phyloP scores from a whole-genome alignment of 2,113 vertebrate genomes.

The Vulpes vulpes region DNA sequence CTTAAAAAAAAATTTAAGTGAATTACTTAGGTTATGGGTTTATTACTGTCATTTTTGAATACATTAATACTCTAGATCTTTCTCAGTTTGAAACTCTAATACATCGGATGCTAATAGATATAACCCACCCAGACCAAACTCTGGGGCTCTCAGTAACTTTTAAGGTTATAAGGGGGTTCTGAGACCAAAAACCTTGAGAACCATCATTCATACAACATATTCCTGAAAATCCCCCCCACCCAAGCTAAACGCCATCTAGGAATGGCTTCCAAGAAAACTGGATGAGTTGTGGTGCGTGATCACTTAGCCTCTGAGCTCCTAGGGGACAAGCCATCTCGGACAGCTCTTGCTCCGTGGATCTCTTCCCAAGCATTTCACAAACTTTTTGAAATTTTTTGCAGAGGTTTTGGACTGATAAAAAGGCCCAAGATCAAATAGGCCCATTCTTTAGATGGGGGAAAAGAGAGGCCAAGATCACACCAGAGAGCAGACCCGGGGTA shows the following conservation, averaged over 20 bases:
- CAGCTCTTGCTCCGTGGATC: background rate
- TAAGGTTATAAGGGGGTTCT: background rate
- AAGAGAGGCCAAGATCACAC: rapidly evolving
- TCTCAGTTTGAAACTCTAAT: background rate
- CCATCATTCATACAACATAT: background rate
- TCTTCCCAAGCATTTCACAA: background rate
- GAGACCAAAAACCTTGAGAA: background rate
- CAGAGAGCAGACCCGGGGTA: background rate
- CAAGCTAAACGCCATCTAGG: background rate
- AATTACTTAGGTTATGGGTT: background rate
- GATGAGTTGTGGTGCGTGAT: background rate
- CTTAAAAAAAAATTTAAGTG: background rate
- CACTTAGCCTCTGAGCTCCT: background rate
- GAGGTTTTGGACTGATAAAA: background rate
- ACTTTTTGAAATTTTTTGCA: background rate
- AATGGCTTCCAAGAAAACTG: background rate
- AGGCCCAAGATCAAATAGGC: background rate
- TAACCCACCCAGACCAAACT: too few species aligned
- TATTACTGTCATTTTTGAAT: background rate
- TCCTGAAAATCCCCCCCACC: background rate
- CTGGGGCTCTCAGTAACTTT: rapidly evolving
- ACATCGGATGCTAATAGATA: too few species aligned
- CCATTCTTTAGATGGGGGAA: background rate
- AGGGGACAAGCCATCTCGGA: background rate
- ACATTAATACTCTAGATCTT: background rate